These are phyloP conservation scores for Pelecanus crispus DNA, from an alignment of 2,113 vertebrate species.

Conservation along the genomic window DNA sequence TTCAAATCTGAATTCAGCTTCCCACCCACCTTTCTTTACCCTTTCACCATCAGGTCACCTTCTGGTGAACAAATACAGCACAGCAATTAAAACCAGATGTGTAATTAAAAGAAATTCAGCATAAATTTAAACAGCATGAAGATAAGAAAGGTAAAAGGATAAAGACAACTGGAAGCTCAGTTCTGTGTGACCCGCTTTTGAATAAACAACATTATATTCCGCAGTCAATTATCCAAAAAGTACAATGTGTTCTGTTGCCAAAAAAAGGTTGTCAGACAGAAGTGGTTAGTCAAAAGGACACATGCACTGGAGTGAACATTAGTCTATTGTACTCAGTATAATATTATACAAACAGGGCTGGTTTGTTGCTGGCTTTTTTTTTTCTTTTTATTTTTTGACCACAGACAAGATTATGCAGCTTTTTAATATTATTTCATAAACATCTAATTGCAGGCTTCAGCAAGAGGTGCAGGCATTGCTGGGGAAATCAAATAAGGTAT, in stretches of 20 bases:
- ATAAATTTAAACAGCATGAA: conserved; percentile 21
- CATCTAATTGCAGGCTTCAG: conserved; percentile 69
- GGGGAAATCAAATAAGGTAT: conserved; percentile 65
- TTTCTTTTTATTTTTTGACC: conserved; percentile 1
- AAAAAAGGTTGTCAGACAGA: conserved; percentile 66
- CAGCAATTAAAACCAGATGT: conserved; percentile 43
- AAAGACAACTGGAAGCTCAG: conserved; percentile 63
- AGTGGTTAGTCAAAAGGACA: conserved; percentile 70
- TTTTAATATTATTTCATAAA: conserved; percentile 71
- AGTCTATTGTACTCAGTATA: conserved; percentile 66
- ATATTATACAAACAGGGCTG: conserved; percentile 65
- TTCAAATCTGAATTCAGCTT: conserved; percentile 11
- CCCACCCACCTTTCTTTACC: neutral
- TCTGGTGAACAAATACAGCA: conserved; percentile 22
- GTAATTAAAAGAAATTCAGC: conserved; percentile 29
- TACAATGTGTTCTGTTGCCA: conserved; percentile 76
- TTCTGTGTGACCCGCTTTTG: conserved; percentile 76
- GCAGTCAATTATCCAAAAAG: conserved; percentile 78
- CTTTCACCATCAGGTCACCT: neutral
- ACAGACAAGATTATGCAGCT: conserved; percentile 51
- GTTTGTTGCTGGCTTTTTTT: neutral
- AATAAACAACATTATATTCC: conserved; percentile 77
- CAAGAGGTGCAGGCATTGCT: conserved; percentile 53
- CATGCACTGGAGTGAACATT: conserved; percentile 66
- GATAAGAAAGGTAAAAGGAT: conserved; percentile 47